Percentiles rank a stretch among this genome's conserved stretches.
These are phyloP conservation scores for Polypedilum vanderplanki DNA, from an alignment of 1,140 invertebrate species.

Conservation along the genomic window DNA sequence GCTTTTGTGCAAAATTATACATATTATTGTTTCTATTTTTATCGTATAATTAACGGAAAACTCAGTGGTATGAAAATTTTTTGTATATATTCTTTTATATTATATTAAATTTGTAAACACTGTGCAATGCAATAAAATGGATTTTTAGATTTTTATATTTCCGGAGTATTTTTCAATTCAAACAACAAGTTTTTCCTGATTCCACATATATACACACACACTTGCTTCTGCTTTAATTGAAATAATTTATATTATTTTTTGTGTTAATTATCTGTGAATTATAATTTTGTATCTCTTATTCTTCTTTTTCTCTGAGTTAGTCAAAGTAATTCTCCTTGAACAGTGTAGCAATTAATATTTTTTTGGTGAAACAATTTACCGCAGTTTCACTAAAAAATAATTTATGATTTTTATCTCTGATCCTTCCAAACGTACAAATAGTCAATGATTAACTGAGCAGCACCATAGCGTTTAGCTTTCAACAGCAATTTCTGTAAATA, in stretches of 20 bases:
- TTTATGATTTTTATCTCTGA: background rate
- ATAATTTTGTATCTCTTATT: background rate
- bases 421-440: background rate
- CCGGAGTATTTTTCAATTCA: background rate
- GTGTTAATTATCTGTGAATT: background rate
- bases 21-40: background rate
- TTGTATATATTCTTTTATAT: too few species aligned
- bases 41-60: background rate
- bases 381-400: background rate
- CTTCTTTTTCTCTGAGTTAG: too few species aligned
- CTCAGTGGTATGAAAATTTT: background rate
- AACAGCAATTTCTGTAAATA: background rate
- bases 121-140: too few species aligned
- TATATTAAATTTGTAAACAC: too few species aligned
- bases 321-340: too few species aligned
- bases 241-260: background rate
- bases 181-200: background rate
- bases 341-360: too few species aligned
- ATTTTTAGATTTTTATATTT: background rate
- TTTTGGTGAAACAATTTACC: background rate
- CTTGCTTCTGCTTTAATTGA: background rate
- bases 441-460: too few species aligned
- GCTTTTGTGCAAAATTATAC: background rate
- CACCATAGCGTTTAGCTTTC: background rate
- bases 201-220: background rate